Conservation (phyloP, 2,888 invertebrate genomes). For the Acleris sparsana region DNA sequence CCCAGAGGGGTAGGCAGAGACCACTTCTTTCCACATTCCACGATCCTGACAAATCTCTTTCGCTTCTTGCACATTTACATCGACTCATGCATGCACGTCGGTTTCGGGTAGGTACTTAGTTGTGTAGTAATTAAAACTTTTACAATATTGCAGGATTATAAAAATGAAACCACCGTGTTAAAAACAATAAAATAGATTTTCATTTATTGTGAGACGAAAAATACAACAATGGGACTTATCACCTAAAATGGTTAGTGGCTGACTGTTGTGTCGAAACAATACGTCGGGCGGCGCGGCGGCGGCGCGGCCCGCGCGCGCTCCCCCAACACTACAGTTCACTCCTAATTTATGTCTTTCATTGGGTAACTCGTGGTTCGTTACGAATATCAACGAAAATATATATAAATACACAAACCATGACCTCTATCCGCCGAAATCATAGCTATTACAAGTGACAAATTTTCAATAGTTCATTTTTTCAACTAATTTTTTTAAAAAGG, state of each 20-base stretch:
- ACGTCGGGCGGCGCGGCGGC: constrained; percentile 47
- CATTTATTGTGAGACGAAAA: constrained; percentile 85
- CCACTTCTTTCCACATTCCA: no score
- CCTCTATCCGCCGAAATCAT: constrained; percentile 78
- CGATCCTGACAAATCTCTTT: no score
- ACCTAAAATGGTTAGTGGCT: constrained; percentile 83
- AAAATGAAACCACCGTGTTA: constrained; percentile 76
- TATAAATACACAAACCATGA: constrained; percentile 74
- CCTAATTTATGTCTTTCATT: constrained; percentile 83
- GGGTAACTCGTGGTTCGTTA: constrained; percentile 76
- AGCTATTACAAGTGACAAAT: constrained; percentile 80
- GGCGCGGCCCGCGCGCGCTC: constrained; percentile 30
- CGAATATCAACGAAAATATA: constrained; percentile 78
- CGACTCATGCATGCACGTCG: no score
- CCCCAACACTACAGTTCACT: constrained; percentile 55
- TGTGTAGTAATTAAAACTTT: background rate
- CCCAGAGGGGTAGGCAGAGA: no score
- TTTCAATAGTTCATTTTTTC: constrained; percentile 74
- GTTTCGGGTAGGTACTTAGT: no score
- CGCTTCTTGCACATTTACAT: no score
- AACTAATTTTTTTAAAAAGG: constrained; percentile 79
- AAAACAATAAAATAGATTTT: constrained; percentile 84
- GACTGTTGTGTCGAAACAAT: constrained; percentile 81
- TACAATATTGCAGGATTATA: background rate
- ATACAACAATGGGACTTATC: constrained; percentile 84